A percentile compares a stretch with the other conserved stretches of the same genome.
phyloP scores from a whole-genome alignment of 1,140 invertebrate genomes.

The Drosophila micromelanica region DNA sequence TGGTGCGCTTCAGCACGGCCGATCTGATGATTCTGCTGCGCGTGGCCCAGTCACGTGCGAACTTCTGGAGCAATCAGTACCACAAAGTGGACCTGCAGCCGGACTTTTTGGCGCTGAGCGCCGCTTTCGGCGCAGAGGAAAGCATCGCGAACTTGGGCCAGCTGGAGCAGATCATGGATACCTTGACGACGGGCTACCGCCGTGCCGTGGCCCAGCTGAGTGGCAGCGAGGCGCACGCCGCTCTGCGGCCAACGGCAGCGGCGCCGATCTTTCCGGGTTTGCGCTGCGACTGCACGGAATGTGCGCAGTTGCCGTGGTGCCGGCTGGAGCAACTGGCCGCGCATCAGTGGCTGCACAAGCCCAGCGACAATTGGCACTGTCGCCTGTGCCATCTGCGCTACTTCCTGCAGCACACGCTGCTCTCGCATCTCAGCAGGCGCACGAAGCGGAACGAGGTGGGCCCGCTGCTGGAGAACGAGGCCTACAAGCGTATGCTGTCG shows the following conservation, averaged over 20 bases:
- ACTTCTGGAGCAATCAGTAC: constrained; percentile 53
- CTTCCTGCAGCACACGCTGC: constrained; percentile 47
- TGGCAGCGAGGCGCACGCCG: background rate
- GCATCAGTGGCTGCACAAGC: constrained; percentile 32
- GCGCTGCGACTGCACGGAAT: constrained; percentile 33
- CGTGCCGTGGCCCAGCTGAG: constrained; percentile 10
- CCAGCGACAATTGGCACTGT: constrained; percentile 46
- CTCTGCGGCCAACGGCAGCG: constrained; percentile 8
- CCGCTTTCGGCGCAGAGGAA: background rate
- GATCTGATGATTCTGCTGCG: constrained; percentile 42
- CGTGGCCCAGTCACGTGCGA: constrained; percentile 22
- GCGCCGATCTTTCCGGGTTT: constrained; percentile 7
- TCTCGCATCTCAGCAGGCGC: constrained; percentile 21
- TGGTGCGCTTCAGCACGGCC: constrained; percentile 40
- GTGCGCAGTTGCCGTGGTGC: constrained; percentile 30
- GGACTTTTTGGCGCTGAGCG: constrained; percentile 17
- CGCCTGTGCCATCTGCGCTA: constrained; percentile 41
- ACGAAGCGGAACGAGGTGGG: background rate
- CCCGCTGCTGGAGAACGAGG: constrained; percentile 12
- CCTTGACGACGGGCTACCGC: constrained; percentile 46
- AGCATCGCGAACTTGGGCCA: background rate
- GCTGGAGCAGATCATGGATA: constrained; percentile 35
- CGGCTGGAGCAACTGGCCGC: constrained; percentile 30
- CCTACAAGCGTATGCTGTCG: constrained; percentile 27
- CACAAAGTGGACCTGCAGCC: constrained; percentile 28